Base-by-base conservation (phyloP, 2,888 invertebrate species). In the Ophion ventricosus region DNA sequence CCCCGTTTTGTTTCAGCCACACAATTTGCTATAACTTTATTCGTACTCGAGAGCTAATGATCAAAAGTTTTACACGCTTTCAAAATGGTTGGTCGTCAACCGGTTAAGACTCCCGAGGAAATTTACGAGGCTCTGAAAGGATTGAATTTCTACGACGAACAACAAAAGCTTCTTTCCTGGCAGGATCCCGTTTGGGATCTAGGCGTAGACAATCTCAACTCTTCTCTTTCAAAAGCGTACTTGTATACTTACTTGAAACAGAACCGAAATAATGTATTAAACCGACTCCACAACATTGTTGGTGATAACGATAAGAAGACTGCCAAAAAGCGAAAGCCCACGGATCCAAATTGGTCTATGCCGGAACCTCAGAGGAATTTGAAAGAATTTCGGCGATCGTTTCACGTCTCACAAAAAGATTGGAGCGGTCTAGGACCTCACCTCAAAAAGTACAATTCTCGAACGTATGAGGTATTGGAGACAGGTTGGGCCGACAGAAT, bases 401-500 rank as follows among this genome's bases (percentile, higher is more conserved):
- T 75, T 25, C n/a, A n/a, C 2, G 1, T 63, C 4, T 17, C 61
- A 23, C 20, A 40, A 29, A 25, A 74, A 11, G 76, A 43, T n/a
- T 67, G 66, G 76, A 67, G 59, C 20, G 54, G 40, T 35, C 63
- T 76, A 8, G 56, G 76, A 10, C 25, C 76, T 5, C 35, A 29
- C 1, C 14, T 14, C 14, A 56, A 66, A 11, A 2, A 0, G 3
- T 69, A 77, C 14, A 56, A 67, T 3, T 57, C 23, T 59, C 54
- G 67, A 25, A 29, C 54, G 14, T 59, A 77, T 25, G 14, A 23
- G 23, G 77, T 77, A 14, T 25, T 69, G n/a, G 20, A 64, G 25
- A 29, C 23, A 26, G 83, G 74, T 17, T 83, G 70, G 64, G 59
- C 83, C 26, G 83, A 78, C 67, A 23, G 70, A 29, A 57, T 79